phyloP scores from a whole-genome alignment of 2,797 vertebrate species.

The Sphaeramia orbicularis region DNA sequence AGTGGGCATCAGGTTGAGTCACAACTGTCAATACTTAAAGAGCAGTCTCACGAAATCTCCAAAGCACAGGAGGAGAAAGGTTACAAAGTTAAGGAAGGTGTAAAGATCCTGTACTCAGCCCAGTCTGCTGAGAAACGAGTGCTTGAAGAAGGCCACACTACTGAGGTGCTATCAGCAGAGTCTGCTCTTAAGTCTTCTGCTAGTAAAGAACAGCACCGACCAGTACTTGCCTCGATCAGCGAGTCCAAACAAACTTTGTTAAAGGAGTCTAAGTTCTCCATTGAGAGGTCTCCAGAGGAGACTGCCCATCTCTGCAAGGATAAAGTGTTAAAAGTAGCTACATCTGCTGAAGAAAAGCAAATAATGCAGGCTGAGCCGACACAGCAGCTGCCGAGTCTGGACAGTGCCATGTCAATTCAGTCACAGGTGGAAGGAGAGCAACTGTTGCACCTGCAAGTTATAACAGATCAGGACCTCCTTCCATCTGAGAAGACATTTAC shows the following conservation, averaged over 20 bases:
- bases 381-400: constrained; percentile 76
- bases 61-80: constrained; percentile 77
- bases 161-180: constrained; percentile 74
- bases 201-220: constrained; percentile 67
- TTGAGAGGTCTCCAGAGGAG: constrained; percentile 73
- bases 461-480: constrained; percentile 83
- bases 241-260: constrained; percentile 78
- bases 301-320: constrained; percentile 76
- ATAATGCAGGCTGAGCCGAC: constrained; percentile 78
- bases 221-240: constrained; percentile 72
- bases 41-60: constrained; percentile 78
- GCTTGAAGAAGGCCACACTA: constrained; percentile 79
- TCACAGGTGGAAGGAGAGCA: constrained; percentile 82
- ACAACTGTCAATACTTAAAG: constrained; percentile 82
- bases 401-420: constrained; percentile 67
- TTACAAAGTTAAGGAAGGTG: constrained; percentile 84
- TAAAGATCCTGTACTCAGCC: constrained; percentile 85
- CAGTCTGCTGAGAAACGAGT: constrained; percentile 79
- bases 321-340: constrained; percentile 70
- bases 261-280: constrained; percentile 76
- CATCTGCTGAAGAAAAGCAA: constrained; percentile 83
- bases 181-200: constrained; percentile 65
- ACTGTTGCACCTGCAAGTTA: constrained; percentile 84
- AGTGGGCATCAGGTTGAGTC: constrained; percentile 83
- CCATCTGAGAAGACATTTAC: constrained; percentile 81